Percentiles rank a stretch among this genome's conserved stretches.
Evolutionary conservation across 2,888 invertebrate species (phyloP).

Genomic region (Himalopsyche japonica): DNA sequence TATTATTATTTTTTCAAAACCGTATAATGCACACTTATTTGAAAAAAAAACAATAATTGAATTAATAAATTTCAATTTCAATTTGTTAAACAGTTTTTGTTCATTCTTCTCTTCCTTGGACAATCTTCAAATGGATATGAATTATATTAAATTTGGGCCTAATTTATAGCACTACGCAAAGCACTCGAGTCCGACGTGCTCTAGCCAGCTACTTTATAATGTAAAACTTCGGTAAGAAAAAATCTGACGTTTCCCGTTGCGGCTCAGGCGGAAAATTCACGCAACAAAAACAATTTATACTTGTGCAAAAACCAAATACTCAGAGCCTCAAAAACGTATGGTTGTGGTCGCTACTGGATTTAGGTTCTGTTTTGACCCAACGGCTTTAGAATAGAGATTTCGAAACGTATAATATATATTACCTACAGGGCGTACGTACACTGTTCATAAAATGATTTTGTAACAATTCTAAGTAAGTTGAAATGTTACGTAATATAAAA

Average conservation of each 20-base stretch:
- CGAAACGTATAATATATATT: background rate
- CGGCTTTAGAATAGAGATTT: background rate
- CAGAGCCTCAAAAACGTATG: background rate
- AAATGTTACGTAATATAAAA: too few relatives aligned
- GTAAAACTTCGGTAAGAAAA: background rate
- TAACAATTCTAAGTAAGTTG: too few relatives aligned
- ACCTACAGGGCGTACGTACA: background rate
- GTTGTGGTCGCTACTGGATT: background rate
- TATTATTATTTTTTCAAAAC: too few relatives aligned
- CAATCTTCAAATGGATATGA: too few relatives aligned
- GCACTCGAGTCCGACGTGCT: background rate
- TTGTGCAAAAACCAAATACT: background rate
- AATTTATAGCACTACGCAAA: background rate
- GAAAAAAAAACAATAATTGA: too few relatives aligned
- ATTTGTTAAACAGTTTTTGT: too few relatives aligned
- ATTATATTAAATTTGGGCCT: background rate
- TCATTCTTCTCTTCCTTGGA: too few relatives aligned
- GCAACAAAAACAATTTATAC: background rate
- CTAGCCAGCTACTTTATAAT: background rate
- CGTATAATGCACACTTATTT: too few relatives aligned
- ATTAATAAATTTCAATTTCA: too few relatives aligned
- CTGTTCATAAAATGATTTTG: too few relatives aligned
- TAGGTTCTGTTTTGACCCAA: background rate
- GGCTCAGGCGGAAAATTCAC: background rate
- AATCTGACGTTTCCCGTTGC: background rate